Base-by-base conservation (phyloP, 2,888 invertebrate genomes). In the Mythimna albipuncta region DNA sequence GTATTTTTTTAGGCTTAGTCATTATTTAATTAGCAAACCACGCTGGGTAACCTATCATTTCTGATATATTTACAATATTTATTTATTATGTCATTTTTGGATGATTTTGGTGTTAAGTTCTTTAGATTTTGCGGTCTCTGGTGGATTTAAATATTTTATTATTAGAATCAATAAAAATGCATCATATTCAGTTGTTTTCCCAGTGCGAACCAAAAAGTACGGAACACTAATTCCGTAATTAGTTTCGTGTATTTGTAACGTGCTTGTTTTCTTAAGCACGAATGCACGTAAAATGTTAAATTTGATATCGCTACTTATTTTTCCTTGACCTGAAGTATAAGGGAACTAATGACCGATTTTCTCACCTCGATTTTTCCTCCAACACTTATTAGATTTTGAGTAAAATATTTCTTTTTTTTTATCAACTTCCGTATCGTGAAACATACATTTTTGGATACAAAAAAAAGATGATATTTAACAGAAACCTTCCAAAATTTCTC, bases 231-330 rank as follows among this genome's bases (percentile, higher is more conserved):
- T 63, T 63, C 57, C 35, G 11, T 59, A 79, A 59, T 64, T 16
- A 32, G 54, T 70, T 78, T 21, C 2, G 44, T 79, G 21, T 64
- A 11, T 59, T 54, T 47, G 44, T 72, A 32, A 59, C 79, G 79
- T 64, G 73, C 21, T 63, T 72, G 63, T 54, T 70, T 74, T 63
- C 52, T 66, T 19, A 62, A 63, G 13, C 38, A 32, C 13, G 64
- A 50, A 5, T 19, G 75, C 76, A 77, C 67, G 67, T 77, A 67
- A 67, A 67, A 75, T 64, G 75, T 75, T 77, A 55, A 64, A 81
- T 68, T 64, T 52, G 41, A 32, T 64, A 57, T 64, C 32, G 57
- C 13, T 64, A 6, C 5, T 44, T 64, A 35, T 44, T 64, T 77
- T 81, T 75, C 67, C 59, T 81, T 68, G 64, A 68, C 64, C 65